Percentiles rank a stretch among this genome's conserved stretches.
Conservation (phyloP, 2,113 vertebrate species). For the Menura novaehollandiae region DNA sequence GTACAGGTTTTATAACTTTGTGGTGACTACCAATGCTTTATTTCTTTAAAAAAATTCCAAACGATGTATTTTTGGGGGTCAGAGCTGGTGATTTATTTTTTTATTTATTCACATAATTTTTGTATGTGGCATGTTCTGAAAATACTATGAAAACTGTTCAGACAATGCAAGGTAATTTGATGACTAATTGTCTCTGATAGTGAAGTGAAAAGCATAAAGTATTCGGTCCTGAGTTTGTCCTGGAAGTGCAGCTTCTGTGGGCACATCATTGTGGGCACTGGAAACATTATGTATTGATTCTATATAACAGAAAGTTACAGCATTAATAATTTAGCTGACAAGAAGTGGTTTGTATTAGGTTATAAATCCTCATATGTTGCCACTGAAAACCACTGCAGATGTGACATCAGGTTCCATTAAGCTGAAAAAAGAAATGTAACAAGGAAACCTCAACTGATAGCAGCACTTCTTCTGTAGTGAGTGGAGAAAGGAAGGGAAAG, state of each 20-base stretch:
- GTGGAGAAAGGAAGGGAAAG: background rate
- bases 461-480: background rate
- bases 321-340: conserved; percentile 26
- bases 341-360: background rate
- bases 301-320: background rate
- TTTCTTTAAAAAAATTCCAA: background rate
- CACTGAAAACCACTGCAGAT: background rate
- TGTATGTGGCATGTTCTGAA: background rate
- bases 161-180: background rate
- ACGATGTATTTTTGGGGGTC: background rate
- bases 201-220: background rate
- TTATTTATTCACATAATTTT: background rate
- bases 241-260: background rate
- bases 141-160: background rate
- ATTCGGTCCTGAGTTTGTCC: background rate
- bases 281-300: conserved; percentile 2
- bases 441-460: background rate
- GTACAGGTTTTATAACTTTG: background rate
- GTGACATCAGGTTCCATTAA: conserved; percentile 35
- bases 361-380: background rate
- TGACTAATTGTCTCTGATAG: background rate
- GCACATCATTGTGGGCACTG: background rate
- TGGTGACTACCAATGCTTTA: background rate
- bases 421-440: background rate
- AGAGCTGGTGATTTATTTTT: background rate